These are phyloP conservation scores for Conopomorpha cramerella DNA, from an alignment of 1,140 invertebrate genomes.

Conservation along the genomic window DNA sequence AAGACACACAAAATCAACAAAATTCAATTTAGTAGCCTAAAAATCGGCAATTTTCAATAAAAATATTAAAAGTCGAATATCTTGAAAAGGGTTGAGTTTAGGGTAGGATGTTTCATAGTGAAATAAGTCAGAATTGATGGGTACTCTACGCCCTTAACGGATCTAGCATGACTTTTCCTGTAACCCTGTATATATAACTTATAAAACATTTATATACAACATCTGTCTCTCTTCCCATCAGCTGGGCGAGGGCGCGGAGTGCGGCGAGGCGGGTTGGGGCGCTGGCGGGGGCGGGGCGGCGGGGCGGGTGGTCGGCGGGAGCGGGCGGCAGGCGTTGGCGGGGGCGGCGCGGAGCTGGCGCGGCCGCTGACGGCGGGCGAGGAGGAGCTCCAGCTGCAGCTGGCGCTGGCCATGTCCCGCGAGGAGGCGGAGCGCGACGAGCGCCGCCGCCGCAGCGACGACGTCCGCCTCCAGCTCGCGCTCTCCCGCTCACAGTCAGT, in stretches of 20 bases:
- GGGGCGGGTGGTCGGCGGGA: conserved; percentile 66
- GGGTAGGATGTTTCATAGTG: too few species aligned
- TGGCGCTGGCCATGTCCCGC: conserved; percentile 97
- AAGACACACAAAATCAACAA: too few species aligned
- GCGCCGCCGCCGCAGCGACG: conserved; percentile 88
- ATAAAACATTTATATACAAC: too few species aligned
- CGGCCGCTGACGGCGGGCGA: conserved; percentile 95
- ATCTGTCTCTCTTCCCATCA: not conserved
- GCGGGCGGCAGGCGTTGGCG: too few species aligned
- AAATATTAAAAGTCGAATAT: too few species aligned
- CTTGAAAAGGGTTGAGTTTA: too few species aligned
- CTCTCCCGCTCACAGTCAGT: conserved; percentile 91
- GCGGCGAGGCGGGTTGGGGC: conserved; percentile 3
- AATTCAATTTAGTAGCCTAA: too few species aligned
- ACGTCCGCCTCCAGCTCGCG: conserved; percentile 91
- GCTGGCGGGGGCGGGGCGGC: conserved; percentile 14
- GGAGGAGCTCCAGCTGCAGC: conserved; percentile 96
- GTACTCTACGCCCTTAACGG: too few species aligned
- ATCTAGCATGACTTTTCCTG: too few species aligned
- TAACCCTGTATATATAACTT: too few species aligned
- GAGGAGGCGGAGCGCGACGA: conserved; percentile 98
- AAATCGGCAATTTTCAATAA: too few species aligned
- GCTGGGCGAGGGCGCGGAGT: not conserved
- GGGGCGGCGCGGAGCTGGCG: conserved; percentile 88
- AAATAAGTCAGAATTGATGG: too few species aligned